Evolutionary conservation across 2,888 invertebrate species (phyloP), one percentile per base, ranked within the genome.

Genomic region (Pandemis cinnamomeana): DNA sequence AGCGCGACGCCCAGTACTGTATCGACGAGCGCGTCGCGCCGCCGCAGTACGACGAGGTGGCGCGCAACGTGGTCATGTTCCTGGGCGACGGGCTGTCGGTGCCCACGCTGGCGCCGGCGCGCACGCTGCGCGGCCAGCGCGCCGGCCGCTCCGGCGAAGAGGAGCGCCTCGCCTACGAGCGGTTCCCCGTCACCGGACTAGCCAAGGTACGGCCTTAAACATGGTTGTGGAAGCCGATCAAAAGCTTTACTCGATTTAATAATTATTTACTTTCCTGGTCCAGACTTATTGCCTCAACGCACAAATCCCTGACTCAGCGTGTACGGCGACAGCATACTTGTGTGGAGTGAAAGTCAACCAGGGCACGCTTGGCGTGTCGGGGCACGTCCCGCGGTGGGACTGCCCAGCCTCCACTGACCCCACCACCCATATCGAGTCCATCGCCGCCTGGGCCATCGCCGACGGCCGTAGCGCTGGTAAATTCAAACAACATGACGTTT

Each of bases 61-160:
- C 95, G 10, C 91, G 90, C 78, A 96, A 96, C 86, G 88, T 96
- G 7, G 95, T 96, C 75, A 88, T 96, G 83, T 96, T 96, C 86
- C 85, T 97, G 73, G 96, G 96, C 11, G 97, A 97, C 88, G 97
- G 97, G 58, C 96, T 97, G 96, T 96, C 96, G 0, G 90, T 96
- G 72, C 93, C 96, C 13, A 96, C 96, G 0, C 86, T 96, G 69
- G 96, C 96, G 2, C 92, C 95, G 4, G 92, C 95, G 15, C 91
- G 96, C 79, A 94, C 95, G 44, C 95, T 95, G 81, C 89, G 94
- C 63, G 96, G 96, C 2, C 96, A 96, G 83, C 89, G 91, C 51
- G 82, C 85, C 13, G 86, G 86, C 3, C 81, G 80, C 53, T 79
- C 91, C 53, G 96, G 96, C 5, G 96, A 96, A 87, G 95, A 96